Evolutionary conservation across 2,888 invertebrate genomes (phyloP), one percentile per base, ranked within the genome.

Genomic region (Lasioglossum figueresi): DNA sequence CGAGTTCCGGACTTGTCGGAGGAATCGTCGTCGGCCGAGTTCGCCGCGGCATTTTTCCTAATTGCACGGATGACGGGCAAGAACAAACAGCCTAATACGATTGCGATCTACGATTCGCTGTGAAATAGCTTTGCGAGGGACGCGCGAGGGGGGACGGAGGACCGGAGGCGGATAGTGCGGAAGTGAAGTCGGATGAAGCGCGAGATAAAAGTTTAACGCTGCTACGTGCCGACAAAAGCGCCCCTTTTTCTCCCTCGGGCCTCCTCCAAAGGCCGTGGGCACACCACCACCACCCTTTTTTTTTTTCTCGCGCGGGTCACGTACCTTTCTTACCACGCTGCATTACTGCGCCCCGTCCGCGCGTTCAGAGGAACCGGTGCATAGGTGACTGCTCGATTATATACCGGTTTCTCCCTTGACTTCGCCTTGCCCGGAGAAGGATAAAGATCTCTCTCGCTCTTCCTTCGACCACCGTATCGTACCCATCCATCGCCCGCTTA

Each of bases 381-480:
- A 86, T 84, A 86, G 87, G 89, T 86, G 89, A 89, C 89, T 79
- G 87, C 88, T 88, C 89, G 84, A 89, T 89, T 89, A 89, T 83
- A 83, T 89, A 89, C 89, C 89, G 89, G 89, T 89, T 89, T 89
- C 84, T 84, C 63, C 83, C 56, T 71, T 71, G 71, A 45, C 56
- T 76, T 72, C 82, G 78, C 52, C 73, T 48, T 59, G 68, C 80
- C 59, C 23, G 56, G 78, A 74, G 63, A 43, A 63, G 82, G 88
- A 88, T 88, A 88, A 88, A 63, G 82, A 86, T 86, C 88, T 78
- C 63, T 8, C 31, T 68, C 45, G 74, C 59, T 74, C 84, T 66
- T 73, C 56, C 79, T 73, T 76, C 68, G 80, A 63, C n/a, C 31
- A 1, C 31, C 31, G 52, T 66, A 82, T 85, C 85, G 72, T 73